Conservation (phyloP, 2,797 vertebrate genomes). For the Lepus oiostolus region DNA sequence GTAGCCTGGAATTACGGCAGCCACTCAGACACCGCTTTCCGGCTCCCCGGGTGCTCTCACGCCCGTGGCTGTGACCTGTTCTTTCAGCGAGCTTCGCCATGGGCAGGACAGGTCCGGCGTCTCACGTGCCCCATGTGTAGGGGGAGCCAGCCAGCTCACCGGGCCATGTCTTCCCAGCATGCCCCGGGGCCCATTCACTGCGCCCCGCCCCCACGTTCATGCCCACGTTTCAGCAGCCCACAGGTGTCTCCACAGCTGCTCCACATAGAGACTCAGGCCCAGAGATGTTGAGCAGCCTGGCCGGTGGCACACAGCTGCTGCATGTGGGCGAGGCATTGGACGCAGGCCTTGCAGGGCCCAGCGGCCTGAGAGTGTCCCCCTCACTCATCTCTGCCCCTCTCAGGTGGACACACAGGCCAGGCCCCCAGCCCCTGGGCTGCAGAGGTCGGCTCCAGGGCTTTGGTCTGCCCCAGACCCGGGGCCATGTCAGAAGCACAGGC, state of each 20-base stretch:
- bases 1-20: neutral
- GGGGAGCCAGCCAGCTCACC: too few species aligned
- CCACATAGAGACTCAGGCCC: neutral
- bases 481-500: rapidly evolving
- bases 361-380: neutral
- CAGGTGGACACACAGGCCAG: neutral
- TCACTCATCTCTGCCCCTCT: neutral
- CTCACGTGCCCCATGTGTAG: too few species aligned
- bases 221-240: neutral
- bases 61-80: neutral
- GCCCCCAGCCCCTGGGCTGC: neutral
- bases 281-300: neutral
- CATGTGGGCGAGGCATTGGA: neutral
- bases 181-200: neutral
- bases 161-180: too few species aligned
- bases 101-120: neutral
- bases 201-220: neutral
- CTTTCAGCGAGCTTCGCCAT: neutral
- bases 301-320: neutral
- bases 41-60: neutral
- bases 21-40: neutral
- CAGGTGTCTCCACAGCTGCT: rapidly evolving
- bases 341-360: neutral
- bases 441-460: neutral
- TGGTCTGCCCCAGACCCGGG: rapidly evolving